phyloP scores from a whole-genome alignment of 2,888 invertebrate genomes.

The Leucophenga montana region DNA sequence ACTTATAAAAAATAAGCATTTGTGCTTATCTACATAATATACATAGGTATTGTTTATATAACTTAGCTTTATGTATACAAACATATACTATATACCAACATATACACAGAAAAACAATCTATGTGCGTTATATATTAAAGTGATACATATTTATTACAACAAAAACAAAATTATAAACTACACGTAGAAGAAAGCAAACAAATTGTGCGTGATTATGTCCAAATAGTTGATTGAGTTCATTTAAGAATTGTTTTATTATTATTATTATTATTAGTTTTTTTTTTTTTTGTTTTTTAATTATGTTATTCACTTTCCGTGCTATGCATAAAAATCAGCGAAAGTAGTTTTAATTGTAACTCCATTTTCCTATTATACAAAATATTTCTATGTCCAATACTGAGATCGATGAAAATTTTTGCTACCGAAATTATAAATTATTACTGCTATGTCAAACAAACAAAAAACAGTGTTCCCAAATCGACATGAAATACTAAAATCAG shows the following conservation, averaged over 20 bases:
- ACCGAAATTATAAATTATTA: too few species aligned
- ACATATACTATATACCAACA: conserved; percentile 9
- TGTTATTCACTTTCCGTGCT: background rate
- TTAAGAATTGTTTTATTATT: too few species aligned
- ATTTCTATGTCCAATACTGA: too few species aligned
- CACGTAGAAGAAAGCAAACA: background rate
- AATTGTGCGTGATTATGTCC: conserved; percentile 18
- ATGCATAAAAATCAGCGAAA: background rate
- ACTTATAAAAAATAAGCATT: background rate
- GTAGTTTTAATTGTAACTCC: too few species aligned
- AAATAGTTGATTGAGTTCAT: background rate
- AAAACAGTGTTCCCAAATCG: too few species aligned
- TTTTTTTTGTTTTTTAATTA: background rate
- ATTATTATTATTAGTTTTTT: too few species aligned
- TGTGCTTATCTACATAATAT: background rate
- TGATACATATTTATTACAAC: conserved; percentile 8
- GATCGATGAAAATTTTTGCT: too few species aligned
- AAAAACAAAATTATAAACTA: background rate
- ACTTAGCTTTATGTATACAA: conserved; percentile 17
- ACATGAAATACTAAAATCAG: too few species aligned
- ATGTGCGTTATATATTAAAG: conserved; percentile 16
- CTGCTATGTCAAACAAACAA: too few species aligned
- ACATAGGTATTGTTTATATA: background rate
- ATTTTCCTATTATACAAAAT: too few species aligned
- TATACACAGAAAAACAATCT: background rate